phyloP scores from a whole-genome alignment of 2,113 vertebrate genomes.

The Mohoua ochrocephala region DNA sequence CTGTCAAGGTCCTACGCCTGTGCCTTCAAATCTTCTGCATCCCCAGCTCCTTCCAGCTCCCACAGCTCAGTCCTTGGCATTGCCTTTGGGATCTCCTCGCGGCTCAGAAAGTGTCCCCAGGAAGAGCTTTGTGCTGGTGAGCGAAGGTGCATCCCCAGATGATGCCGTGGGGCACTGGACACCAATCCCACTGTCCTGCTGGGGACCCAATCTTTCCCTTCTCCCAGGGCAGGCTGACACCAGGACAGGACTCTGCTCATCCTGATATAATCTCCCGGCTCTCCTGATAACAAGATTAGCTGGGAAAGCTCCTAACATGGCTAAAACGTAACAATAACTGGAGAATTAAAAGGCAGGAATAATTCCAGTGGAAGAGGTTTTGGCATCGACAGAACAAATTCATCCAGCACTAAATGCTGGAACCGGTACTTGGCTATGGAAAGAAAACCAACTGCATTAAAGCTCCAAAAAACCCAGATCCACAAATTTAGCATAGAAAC shows the following conservation, averaged over 20 bases:
- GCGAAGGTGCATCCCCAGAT: background rate
- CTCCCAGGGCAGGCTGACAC: background rate
- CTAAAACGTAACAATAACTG: background rate
- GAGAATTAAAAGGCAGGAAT: background rate
- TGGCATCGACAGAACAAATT: background rate
- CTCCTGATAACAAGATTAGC: background rate
- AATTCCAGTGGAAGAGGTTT: background rate
- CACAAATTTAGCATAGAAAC: background rate
- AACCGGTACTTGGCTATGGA: background rate
- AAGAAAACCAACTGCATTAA: background rate
- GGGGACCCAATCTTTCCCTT: background rate
- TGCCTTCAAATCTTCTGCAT: background rate
- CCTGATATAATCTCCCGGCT: background rate
- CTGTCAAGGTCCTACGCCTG: rapidly evolving
- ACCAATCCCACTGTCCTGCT: background rate
- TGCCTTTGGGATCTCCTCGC: background rate
- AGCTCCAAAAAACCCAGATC: rapidly evolving
- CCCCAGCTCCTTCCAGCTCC: background rate
- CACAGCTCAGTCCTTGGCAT: background rate
- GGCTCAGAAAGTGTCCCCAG: background rate
- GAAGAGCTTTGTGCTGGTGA: rapidly evolving
- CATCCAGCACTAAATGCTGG: background rate
- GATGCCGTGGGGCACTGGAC: background rate
- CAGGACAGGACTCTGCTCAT: background rate
- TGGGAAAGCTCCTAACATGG: background rate